Conservation (phyloP, 2,113 vertebrate genomes). For the Ictidomys tridecemlineatus region DNA sequence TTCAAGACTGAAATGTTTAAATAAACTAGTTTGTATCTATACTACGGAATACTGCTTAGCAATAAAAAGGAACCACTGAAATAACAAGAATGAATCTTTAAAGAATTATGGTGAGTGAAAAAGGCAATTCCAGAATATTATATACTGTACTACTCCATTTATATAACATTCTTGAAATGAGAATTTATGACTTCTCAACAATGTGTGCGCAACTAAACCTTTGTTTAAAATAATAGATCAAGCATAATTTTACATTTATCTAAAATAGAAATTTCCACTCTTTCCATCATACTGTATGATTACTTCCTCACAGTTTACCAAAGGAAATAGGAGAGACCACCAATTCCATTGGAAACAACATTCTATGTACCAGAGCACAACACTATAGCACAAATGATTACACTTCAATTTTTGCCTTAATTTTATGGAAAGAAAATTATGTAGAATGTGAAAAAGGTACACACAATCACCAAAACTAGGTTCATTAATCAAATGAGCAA, state of each 20-base stretch:
- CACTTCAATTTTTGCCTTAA: neutral
- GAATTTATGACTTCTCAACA: neutral
- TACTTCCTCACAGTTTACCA: neutral
- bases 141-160: neutral
- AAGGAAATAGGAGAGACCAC: neutral
- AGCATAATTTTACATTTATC: neutral
- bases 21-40: neutral
- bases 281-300: neutral
- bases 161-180: neutral
- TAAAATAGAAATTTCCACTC: neutral
- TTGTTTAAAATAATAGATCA: too few relatives aligned
- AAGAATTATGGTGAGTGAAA: neutral
- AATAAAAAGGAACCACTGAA: neutral
- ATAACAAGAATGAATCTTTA: neutral
- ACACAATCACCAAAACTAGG: neutral
- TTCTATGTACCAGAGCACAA: neutral
- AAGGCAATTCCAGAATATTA: neutral
- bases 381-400: neutral
- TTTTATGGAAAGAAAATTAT: neutral
- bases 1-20: neutral
- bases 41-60: neutral
- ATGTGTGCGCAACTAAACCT: neutral
- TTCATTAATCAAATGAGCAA: conserved; percentile 42
- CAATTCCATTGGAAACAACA: neutral
- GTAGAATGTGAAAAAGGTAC: neutral